Percentiles rank a stretch among this genome's conserved stretches.
phyloP scores from a whole-genome alignment of 2,113 vertebrate genomes.

The Stegostoma tigrinum region DNA sequence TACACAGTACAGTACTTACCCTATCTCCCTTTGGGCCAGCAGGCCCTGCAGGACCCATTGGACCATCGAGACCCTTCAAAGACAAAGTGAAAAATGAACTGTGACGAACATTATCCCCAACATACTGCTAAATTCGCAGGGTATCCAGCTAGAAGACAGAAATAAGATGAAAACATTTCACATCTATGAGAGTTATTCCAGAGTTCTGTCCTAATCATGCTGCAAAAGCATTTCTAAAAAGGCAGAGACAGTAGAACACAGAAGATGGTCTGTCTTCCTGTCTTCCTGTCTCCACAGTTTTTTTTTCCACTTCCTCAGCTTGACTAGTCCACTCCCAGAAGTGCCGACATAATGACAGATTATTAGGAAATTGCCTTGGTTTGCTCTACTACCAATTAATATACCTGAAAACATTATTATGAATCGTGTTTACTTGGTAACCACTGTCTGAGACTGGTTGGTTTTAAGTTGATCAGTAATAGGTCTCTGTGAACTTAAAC shows the following conservation, averaged over 20 bases:
- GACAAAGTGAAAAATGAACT: constrained; percentile 32
- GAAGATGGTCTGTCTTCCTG: neutral
- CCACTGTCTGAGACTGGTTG: neutral
- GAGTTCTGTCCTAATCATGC: neutral
- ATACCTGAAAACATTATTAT: neutral
- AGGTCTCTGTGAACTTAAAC: neutral
- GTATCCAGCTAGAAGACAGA: neutral
- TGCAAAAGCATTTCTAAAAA: neutral
- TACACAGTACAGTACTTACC: constrained; percentile 61
- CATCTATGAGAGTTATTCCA: neutral
- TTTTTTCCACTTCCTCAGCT: neutral
- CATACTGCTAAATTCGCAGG: neutral
- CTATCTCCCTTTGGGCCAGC: constrained; percentile 95
- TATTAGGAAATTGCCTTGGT: neutral
- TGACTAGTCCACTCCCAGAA: neutral
- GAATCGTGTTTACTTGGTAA: neutral
- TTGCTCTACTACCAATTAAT: too few species aligned
- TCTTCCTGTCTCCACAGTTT: neutral
- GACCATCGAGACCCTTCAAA: constrained; percentile 80
- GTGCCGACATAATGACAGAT: neutral
- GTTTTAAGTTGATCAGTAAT: neutral
- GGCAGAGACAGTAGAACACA: neutral
- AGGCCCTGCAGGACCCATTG: constrained; percentile 78
- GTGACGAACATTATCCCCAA: neutral
- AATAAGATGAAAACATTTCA: neutral